These are phyloP conservation scores for Drosophila eohydei DNA, from an alignment of 2,888 invertebrate genomes.

Conservation along the genomic window DNA sequence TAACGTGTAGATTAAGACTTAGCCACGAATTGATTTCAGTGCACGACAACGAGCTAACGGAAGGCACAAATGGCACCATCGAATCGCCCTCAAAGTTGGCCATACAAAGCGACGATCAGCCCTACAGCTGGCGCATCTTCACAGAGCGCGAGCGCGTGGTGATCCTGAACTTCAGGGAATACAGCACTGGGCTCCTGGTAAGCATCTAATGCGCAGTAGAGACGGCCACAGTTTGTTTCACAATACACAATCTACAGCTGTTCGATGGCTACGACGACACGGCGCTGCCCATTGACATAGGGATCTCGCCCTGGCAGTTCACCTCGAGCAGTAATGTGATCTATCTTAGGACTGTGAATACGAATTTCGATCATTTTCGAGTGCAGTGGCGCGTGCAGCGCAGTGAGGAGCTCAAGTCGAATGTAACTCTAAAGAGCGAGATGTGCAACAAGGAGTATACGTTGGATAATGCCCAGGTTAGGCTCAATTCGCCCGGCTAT, in stretches of 20 bases:
- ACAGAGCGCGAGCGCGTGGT: constrained; percentile 61
- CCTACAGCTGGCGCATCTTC: constrained; percentile 82
- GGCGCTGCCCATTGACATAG: constrained; percentile 84
- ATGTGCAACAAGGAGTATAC: constrained; percentile 57
- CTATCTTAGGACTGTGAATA: constrained; percentile 85
- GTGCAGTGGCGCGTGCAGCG: constrained; percentile 78
- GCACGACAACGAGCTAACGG: constrained; percentile 77
- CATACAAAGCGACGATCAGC: constrained; percentile 56
- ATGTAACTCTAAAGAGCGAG: constrained; percentile 28
- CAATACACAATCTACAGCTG: constrained; percentile 85
- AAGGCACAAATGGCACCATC: constrained; percentile 71
- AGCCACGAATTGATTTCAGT: constrained; percentile 49
- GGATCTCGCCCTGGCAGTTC: constrained; percentile 81
- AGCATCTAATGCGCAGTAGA: constrained; percentile 11
- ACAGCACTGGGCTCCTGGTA: constrained; percentile 76
- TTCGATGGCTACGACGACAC: constrained; percentile 91
- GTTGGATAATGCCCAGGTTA: constrained; percentile 19
- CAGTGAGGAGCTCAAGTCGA: constrained; percentile 43
- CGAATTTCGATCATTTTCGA: constrained; percentile 70
- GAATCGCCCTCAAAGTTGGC: constrained; percentile 72
- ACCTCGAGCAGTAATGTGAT: constrained; percentile 88
- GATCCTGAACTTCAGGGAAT: constrained; percentile 73
- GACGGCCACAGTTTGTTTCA: background rate
- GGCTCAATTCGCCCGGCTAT: constrained; percentile 90
- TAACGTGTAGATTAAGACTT: background rate